Percentiles rank a stretch among this genome's conserved stretches.
These are phyloP conservation scores for Andrena haemorrhoa DNA, from an alignment of 2,888 invertebrate genomes.

Conservation along the genomic window DNA sequence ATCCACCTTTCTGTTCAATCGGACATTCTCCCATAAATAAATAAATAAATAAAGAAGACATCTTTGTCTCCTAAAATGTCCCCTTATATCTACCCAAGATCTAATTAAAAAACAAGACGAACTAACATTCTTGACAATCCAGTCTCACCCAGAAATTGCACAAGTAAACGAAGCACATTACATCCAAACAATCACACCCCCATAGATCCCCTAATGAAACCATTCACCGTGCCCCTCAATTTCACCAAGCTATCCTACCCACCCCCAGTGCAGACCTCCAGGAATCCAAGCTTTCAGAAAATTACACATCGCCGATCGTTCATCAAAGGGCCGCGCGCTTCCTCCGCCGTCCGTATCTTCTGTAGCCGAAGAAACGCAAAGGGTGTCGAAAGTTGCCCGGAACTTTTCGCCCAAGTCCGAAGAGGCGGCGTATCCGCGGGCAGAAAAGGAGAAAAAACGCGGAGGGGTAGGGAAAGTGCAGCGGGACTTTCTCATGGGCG, in stretches of 20 bases:
- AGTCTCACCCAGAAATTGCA: too few relatives aligned
- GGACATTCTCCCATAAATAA: too few relatives aligned
- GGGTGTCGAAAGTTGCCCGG: constrained; percentile 46
- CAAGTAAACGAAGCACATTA: too few relatives aligned
- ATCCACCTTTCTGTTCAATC: too few relatives aligned
- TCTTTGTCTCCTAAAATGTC: too few relatives aligned
- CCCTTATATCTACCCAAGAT: too few relatives aligned
- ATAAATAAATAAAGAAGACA: too few relatives aligned
- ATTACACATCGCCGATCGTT: constrained; percentile 48
- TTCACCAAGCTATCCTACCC: background rate
- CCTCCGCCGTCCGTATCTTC: constrained; percentile 29
- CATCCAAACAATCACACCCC: too few relatives aligned
- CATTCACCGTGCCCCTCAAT: background rate
- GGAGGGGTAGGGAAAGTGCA: constrained; percentile 13
- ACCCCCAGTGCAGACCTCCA: background rate
- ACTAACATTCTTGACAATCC: too few relatives aligned
- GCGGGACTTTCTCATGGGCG: constrained; percentile 44
- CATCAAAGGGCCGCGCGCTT: constrained; percentile 45
- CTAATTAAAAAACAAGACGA: too few relatives aligned
- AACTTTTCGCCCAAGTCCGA: constrained; percentile 53
- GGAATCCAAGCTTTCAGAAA: constrained; percentile 39
- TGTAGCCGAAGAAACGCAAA: constrained; percentile 42
- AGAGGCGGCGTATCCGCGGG: constrained; percentile 50
- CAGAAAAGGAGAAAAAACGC: constrained; percentile 29
- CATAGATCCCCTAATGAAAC: background rate